Percentiles rank a stretch among this genome's conserved stretches.
Conservation (phyloP, 2,113 vertebrate genomes). For the Microtus montanus region DNA sequence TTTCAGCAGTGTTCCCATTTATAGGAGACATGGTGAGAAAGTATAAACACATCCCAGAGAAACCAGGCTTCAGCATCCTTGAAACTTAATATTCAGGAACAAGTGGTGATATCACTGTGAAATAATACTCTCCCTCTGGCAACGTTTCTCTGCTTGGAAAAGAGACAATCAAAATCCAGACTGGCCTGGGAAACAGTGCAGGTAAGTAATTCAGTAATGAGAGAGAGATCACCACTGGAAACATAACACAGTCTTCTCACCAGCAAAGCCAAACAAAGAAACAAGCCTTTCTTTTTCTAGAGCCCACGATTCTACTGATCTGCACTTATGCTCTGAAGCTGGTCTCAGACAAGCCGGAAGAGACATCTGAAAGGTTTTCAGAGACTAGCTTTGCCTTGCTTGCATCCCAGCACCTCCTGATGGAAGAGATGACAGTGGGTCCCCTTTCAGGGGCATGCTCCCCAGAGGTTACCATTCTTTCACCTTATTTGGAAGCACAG, state of each 20-base stretch:
- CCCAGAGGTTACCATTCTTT: not conserved
- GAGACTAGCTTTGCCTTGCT: conserved; percentile 12
- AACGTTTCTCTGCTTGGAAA: conserved; percentile 64
- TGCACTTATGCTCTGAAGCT: conserved; percentile 1
- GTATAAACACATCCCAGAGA: conserved; percentile 63
- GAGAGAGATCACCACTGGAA: conserved; percentile 68
- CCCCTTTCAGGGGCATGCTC: not conserved
- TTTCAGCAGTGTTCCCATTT: conserved; percentile 1
- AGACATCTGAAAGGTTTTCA: conserved; percentile 32
- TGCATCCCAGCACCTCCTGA: conserved; percentile 23
- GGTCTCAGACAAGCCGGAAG: conserved; percentile 25
- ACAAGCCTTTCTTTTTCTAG: conserved; percentile 62
- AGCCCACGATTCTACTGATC: not conserved
- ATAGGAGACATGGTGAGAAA: conserved; percentile 43
- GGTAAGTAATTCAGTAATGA: conserved; percentile 75
- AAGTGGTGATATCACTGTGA: conserved; percentile 65
- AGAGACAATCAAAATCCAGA: conserved; percentile 81
- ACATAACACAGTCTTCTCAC: conserved; percentile 69
- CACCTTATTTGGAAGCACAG: not conserved
- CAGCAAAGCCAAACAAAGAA: conserved; percentile 58
- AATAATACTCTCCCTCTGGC: conserved; percentile 71
- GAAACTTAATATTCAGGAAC: conserved; percentile 75
- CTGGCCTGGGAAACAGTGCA: conserved; percentile 71
- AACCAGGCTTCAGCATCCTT: conserved; percentile 70
- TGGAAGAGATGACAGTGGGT: conserved; percentile 11